phyloP scores from a whole-genome alignment of 1,140 invertebrate genomes.

The Ceratosolen fusciceps region DNA sequence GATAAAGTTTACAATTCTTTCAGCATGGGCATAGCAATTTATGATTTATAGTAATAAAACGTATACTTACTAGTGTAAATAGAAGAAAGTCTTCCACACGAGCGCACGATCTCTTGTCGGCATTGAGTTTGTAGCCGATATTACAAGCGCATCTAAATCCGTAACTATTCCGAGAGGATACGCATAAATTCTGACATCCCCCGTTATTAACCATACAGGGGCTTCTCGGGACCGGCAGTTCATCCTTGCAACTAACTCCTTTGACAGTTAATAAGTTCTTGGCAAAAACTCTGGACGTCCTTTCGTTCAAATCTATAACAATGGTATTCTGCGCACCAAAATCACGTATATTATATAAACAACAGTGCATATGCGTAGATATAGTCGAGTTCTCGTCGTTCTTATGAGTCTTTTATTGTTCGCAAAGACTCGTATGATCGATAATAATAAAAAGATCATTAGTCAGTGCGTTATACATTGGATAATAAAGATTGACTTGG shows the following conservation, averaged over 20 bases:
- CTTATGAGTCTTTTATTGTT: too few relatives aligned
- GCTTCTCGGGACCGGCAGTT: background rate
- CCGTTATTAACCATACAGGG: constrained; percentile 8
- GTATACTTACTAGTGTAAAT: constrained; percentile 4
- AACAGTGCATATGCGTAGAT: too few relatives aligned
- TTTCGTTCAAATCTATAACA: background rate
- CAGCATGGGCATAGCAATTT: too few relatives aligned
- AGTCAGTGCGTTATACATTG: too few relatives aligned
- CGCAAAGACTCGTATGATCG: too few relatives aligned
- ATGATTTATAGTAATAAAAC: too few relatives aligned
- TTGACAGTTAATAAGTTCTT: background rate
- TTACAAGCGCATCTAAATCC: constrained; percentile 9
- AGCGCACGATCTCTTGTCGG: background rate
- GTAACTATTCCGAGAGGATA: background rate
- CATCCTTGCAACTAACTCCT: background rate
- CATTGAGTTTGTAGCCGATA: constrained; percentile 14
- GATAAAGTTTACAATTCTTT: too few relatives aligned
- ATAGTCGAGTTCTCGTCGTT: too few relatives aligned
- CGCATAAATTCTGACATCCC: constrained; percentile 8
- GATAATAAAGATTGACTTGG: too few relatives aligned
- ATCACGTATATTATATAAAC: too few relatives aligned
- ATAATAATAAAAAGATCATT: too few relatives aligned
- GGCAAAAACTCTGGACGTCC: background rate
- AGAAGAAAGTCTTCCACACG: background rate
- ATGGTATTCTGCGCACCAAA: background rate